Evolutionary conservation across 1,140 invertebrate genomes (phyloP).

Genomic region (Drosophila carrolli): DNA sequence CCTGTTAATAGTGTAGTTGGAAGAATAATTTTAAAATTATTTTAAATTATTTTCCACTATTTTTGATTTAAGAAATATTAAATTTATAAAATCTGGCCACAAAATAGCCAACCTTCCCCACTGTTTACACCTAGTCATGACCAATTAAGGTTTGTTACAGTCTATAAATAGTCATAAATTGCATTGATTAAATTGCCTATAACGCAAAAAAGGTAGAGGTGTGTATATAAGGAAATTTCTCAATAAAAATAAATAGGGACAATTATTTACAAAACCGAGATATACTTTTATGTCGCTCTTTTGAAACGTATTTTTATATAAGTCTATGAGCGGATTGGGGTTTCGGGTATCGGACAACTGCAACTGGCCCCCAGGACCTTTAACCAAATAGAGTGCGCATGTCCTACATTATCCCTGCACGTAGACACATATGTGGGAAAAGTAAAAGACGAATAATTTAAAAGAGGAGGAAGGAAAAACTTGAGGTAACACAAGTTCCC

Average conservation of each 20-base stretch:
- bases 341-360: constrained; percentile 36
- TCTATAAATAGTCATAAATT: constrained; percentile 33
- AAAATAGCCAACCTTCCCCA: background rate
- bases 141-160: constrained; percentile 41
- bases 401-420: constrained; percentile 61
- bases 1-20: too few species aligned
- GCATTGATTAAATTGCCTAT: constrained; percentile 39
- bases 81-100: background rate
- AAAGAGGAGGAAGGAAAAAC: constrained; percentile 19
- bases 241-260: background rate
- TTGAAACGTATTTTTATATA: constrained; percentile 52
- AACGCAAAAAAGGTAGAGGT: constrained; percentile 9
- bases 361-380: constrained; percentile 51
- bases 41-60: too few species aligned
- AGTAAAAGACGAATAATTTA: background rate
- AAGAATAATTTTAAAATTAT: too few species aligned
- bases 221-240: background rate
- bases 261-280: constrained; percentile 20
- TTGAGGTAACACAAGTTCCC: constrained; percentile 12
- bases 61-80: background rate
- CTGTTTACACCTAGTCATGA: constrained; percentile 20
- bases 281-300: background rate
- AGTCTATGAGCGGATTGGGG: constrained; percentile 19
- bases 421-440: constrained; percentile 33
- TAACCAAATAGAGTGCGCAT: constrained; percentile 70